phyloP scores from a whole-genome alignment of 2,113 vertebrate species.

The Lathamus discolor region DNA sequence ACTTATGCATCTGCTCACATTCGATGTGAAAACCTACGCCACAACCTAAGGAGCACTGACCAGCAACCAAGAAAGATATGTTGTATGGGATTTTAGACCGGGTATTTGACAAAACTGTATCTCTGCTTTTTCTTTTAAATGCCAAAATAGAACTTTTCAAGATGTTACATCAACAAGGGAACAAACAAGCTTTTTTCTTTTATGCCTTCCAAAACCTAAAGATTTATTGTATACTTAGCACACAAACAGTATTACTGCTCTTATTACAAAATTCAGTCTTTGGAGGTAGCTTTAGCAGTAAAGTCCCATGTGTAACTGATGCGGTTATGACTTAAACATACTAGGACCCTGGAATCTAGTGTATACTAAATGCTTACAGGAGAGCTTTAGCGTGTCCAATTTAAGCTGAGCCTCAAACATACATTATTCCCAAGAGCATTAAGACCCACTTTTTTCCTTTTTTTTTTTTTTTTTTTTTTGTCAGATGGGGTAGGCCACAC shows the following conservation, averaged over 20 bases:
- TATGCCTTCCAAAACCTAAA: not conserved
- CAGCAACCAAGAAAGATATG: not conserved
- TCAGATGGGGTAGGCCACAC: not conserved
- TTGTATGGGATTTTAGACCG: not conserved
- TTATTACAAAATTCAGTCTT: not conserved
- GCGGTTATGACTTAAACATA: not conserved
- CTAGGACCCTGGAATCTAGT: not conserved
- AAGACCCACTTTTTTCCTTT: not conserved
- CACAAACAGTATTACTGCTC: not conserved
- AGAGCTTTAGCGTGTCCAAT: rapidly evolving
- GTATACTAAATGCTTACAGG: not conserved
- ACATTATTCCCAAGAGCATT: not conserved
- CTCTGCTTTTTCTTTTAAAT: not conserved
- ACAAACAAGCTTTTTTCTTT: not conserved
- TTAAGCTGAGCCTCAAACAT: not conserved
- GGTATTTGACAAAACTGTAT: not conserved
- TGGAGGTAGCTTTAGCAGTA: not conserved
- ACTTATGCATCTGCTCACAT: not conserved
- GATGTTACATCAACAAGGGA: not conserved
- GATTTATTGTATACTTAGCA: not conserved
- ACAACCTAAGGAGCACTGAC: not conserved
- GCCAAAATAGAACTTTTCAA: not conserved
- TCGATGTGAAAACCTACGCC: not conserved
- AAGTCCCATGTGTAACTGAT: not conserved
- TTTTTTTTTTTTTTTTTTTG: too few species aligned